Conservation (phyloP, 2,888 invertebrate genomes). For the Aspidapion aeneum region DNA sequence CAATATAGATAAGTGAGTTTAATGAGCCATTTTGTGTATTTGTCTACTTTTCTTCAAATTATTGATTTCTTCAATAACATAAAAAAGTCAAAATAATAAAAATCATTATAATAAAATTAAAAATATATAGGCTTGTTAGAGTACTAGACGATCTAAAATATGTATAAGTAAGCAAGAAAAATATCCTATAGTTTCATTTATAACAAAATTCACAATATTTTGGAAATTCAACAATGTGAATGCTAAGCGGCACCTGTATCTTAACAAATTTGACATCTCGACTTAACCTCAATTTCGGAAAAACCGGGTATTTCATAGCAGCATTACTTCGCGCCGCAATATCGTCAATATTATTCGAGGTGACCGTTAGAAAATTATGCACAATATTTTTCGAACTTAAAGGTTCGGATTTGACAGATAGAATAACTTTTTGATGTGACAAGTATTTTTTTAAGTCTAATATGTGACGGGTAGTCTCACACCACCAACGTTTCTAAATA, state of each 20-base stretch:
- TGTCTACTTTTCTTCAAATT: no score
- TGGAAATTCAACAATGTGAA: conserved; percentile 39
- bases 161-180: neutral
- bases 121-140: no score
- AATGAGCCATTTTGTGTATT: no score
- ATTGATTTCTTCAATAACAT: no score
- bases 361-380: conserved; percentile 23
- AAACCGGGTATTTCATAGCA: conserved; percentile 35
- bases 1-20: no score
- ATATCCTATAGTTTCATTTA: conserved; percentile 10
- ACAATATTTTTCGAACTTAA: conserved; percentile 33
- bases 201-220: conserved; percentile 21
- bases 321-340: conserved; percentile 37
- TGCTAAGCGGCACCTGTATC: conserved; percentile 38
- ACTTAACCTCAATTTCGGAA: conserved; percentile 42
- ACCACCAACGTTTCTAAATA: conserved; percentile 45
- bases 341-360: conserved; percentile 39
- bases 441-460: conserved; percentile 38
- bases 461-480: conserved; percentile 44
- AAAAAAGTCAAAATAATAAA: no score
- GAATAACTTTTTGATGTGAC: conserved; percentile 40
- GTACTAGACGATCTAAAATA: no score
- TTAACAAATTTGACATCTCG: conserved; percentile 46
- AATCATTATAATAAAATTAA: no score
- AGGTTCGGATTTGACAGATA: conserved; percentile 29